These are phyloP conservation scores for Atrichornis clamosus DNA, from an alignment of 2,113 vertebrate genomes.

Conservation along the genomic window DNA sequence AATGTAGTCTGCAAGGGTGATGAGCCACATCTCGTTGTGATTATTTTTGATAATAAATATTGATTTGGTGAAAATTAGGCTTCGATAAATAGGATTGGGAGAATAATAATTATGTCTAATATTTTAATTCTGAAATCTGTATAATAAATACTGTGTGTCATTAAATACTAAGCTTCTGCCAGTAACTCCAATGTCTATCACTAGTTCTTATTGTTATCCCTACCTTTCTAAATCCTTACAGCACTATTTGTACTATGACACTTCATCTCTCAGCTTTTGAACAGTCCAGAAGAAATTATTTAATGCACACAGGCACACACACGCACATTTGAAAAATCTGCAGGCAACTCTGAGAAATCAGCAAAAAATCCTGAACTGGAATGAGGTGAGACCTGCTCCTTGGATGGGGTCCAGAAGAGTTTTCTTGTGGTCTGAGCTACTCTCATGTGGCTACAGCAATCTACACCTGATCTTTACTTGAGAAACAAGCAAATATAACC, in stretches of 20 bases:
- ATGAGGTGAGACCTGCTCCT: neutral
- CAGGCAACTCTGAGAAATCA: neutral
- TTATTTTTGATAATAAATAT: neutral
- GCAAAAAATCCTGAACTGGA: neutral
- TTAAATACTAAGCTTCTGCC: neutral
- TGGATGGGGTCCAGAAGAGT: neutral
- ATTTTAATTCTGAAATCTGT: neutral
- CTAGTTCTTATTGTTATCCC: neutral
- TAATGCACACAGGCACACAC: neutral
- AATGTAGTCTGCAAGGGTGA: neutral
- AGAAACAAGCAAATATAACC: neutral
- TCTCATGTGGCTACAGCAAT: neutral
- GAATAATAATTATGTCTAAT: neutral
- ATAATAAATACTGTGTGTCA: neutral
- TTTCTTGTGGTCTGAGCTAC: neutral
- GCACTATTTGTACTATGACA: neutral
- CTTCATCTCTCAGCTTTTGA: neutral
- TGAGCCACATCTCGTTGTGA: neutral
- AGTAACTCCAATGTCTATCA: neutral
- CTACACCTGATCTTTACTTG: neutral
- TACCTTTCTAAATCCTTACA: neutral
- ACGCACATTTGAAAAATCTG: fast-evolving
- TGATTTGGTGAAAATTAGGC: neutral
- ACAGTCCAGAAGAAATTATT: neutral
- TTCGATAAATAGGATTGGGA: neutral